Base-by-base conservation (phyloP, 2,113 vertebrate genomes). In the Colaptes auratus region DNA sequence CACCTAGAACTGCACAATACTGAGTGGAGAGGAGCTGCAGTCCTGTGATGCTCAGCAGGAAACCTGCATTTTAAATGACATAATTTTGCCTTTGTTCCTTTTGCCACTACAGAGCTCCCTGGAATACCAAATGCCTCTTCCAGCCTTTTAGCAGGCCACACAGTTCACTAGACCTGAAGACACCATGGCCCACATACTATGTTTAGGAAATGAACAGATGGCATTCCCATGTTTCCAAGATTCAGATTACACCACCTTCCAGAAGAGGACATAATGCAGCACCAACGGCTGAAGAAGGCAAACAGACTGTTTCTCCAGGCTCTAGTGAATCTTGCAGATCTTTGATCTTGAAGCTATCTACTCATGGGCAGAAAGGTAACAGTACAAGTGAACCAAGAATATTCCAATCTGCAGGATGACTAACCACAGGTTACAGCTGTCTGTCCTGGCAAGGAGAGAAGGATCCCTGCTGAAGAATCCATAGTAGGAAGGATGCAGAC, bases 401-500 rank as follows among this genome's bases (percentile, higher is more conserved):
- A 6, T 2, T 46, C 10, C 56, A 6, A 19, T 35, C 8, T 67
- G 64, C 31, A 53, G 63, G 52, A 65, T 2, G 42, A 70, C 3
- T 13, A 53, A 67, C 28, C 60, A 36, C 53, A 55, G 79, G n/a
- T 16, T 7, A 1, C 64, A 59, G 64, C 46, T 44, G 20, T 10
- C 58, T 20, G 12, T 66, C 14, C 86, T 67, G 89, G 87, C 89
- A 42, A 6, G 0, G 28, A n/a, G 46, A 66, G 67, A 35, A 55
- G 69, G 73, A 55, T 80, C 72, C 48, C 90, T 65, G 88, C 83
- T 30, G 88, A 48, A 20, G 23, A 75, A 86, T 15, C 67, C 76
- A 15, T 1, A 25, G 75, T 3, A 27, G 67, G 79, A 25, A 46
- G 63, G 77, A 33, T 5, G 46, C 82, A 52, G 79, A 46, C 63